Conservation (phyloP, 2,797 vertebrate genomes). For the Melopsittacus undulatus region DNA sequence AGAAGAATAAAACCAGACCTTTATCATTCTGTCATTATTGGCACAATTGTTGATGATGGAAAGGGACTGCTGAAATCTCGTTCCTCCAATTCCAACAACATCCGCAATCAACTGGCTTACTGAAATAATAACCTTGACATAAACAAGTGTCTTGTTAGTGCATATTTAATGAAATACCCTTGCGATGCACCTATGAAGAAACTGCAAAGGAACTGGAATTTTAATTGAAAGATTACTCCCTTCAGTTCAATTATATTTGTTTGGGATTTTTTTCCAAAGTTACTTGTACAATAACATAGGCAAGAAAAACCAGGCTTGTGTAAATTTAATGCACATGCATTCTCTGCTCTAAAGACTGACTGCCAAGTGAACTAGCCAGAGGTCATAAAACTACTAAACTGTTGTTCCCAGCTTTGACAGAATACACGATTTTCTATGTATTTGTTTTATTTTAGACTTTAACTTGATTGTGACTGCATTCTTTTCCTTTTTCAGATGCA, state of each 20-base stretch:
- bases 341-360: background rate
- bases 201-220: background rate
- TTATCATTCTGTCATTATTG: conserved; percentile 93
- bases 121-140: conserved; percentile 92
- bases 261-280: background rate
- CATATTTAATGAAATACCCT: background rate
- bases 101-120: conserved; percentile 98
- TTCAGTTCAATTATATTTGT: background rate
- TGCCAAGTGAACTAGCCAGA: background rate
- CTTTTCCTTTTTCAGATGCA: background rate
- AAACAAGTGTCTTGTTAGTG: conserved; percentile 36
- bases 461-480: background rate
- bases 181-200: background rate
- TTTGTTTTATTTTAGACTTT: background rate
- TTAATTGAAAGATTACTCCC: background rate
- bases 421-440: background rate
- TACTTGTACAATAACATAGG: background rate
- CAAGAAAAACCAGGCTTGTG: background rate
- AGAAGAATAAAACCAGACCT: conserved; percentile 79
- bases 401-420: background rate
- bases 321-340: background rate
- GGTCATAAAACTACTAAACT: background rate
- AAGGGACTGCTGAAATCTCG: conserved; percentile 96
- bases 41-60: conserved; percentile 99
- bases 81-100: conserved; percentile 95